A percentile compares a stretch with the other conserved stretches of the same genome.
These are phyloP conservation scores for Actinopyga echinites DNA, from an alignment of 53 echinoderm and acorn worm genomes.

Conservation along the genomic window DNA sequence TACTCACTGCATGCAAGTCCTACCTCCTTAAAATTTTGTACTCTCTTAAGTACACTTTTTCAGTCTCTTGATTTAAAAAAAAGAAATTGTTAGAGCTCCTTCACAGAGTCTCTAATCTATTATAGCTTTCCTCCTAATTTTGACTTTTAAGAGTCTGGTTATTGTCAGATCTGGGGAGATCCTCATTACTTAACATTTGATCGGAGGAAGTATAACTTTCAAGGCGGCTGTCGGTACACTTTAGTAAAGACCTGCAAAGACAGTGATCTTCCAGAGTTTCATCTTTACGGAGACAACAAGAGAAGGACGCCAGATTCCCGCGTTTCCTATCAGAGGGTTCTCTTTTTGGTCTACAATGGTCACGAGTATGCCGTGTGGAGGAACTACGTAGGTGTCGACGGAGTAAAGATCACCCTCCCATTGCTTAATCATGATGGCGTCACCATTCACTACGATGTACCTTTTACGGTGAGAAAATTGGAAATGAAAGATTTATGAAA, in stretches of 20 bases:
- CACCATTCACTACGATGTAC: conserved; percentile 40
- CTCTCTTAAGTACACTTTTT: too few relatives aligned
- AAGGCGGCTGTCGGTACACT: conserved; percentile 65
- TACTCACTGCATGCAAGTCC: too few relatives aligned
- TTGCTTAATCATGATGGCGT: conserved; percentile 57
- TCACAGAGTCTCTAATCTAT: too few relatives aligned
- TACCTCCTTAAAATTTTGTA: too few relatives aligned
- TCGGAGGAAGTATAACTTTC: conserved; percentile 51
- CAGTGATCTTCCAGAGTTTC: conserved; percentile 25
- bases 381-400: conserved; percentile 49
- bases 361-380: conserved; percentile 17
- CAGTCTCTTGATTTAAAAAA: too few relatives aligned
- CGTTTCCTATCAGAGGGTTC: conserved; percentile 52
- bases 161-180: conserved; percentile 72
- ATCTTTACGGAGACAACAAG: conserved; percentile 45
- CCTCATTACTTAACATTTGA: conserved; percentile 78
- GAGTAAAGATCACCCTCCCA: conserved; percentile 49
- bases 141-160: conserved; percentile 32
- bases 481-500: too few relatives aligned
- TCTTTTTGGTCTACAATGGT: conserved; percentile 29
- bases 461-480: conserved; percentile 48
- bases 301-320: conserved; percentile 42
- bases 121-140: too few relatives aligned
- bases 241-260: conserved; percentile 54
- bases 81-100: too few relatives aligned